These are phyloP conservation scores for Fabriciana adippe DNA, from an alignment of 2,888 invertebrate genomes.

Conservation along the genomic window DNA sequence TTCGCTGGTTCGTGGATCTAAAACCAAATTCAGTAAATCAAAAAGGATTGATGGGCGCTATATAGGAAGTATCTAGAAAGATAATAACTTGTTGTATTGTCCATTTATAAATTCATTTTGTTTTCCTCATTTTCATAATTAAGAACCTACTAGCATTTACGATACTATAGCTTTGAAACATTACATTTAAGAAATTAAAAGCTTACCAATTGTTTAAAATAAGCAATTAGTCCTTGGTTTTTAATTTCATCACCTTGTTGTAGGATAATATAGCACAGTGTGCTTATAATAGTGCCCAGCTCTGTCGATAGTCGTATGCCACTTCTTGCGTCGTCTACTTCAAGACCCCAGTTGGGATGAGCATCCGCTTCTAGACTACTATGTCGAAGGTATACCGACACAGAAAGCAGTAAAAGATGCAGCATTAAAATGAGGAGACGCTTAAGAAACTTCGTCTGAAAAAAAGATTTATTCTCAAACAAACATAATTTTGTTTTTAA, in stretches of 20 bases:
- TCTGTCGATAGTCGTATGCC: slow-evolving; percentile 89
- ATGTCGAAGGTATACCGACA: slow-evolving; percentile 95
- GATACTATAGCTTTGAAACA: too few species aligned
- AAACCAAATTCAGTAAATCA: background rate
- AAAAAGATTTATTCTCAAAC: slow-evolving; percentile 24
- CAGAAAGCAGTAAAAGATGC: slow-evolving; percentile 93
- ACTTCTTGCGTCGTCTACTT: slow-evolving; percentile 62
- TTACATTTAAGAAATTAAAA: background rate
- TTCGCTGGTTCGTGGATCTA: slow-evolving; percentile 97
- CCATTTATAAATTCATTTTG: too few species aligned
- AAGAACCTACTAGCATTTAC: too few species aligned
- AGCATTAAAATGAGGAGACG: slow-evolving; percentile 92
- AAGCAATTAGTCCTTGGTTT: slow-evolving; percentile 95
- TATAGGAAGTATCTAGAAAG: too few species aligned
- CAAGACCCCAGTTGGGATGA: slow-evolving; percentile 67
- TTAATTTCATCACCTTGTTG: slow-evolving; percentile 97
- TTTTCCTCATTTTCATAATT: too few species aligned
- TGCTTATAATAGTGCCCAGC: slow-evolving; percentile 91
- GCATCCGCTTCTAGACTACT: slow-evolving; percentile 65
- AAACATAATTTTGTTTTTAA: background rate
- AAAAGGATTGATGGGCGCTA: background rate
- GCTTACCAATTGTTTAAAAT: slow-evolving; percentile 94
- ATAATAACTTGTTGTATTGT: too few species aligned
- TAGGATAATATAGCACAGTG: slow-evolving; percentile 92
- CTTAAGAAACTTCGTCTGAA: slow-evolving; percentile 95